These are phyloP conservation scores for Astreopora myriophthalma DNA, from an alignment of 64 coral and sea anemone species.

Conservation along the genomic window DNA sequence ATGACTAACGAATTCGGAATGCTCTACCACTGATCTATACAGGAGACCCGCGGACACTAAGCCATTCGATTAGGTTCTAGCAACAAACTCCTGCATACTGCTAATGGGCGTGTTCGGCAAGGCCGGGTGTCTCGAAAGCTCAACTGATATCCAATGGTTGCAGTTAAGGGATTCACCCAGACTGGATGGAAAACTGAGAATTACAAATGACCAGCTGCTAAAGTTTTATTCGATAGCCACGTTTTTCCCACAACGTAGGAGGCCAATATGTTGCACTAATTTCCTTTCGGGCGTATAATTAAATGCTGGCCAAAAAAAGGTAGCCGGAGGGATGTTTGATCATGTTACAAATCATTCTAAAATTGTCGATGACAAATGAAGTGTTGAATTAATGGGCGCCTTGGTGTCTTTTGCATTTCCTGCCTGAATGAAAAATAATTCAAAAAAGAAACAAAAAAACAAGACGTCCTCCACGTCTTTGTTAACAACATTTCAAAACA, in stretches of 20 bases:
- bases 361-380: neutral
- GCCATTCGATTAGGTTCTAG: too few relatives aligned
- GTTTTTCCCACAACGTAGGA: too few relatives aligned
- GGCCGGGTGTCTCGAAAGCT: too few relatives aligned
- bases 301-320: neutral
- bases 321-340: neutral
- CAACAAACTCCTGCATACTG: too few relatives aligned
- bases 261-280: neutral
- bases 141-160: too few relatives aligned
- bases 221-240: neutral
- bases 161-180: too few relatives aligned
- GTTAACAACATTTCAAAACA: too few relatives aligned
- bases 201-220: neutral
- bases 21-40: too few relatives aligned
- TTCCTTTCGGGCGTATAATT: slow-evolving; percentile 1
- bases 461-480: neutral
- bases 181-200: too few relatives aligned
- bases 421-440: neutral
- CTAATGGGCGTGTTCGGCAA: too few relatives aligned
- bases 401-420: neutral
- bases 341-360: neutral
- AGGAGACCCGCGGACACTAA: too few relatives aligned
- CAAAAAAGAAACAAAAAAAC: neutral
- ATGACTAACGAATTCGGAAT: too few relatives aligned
- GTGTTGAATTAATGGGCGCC: neutral